phyloP scores from a whole-genome alignment of 37 sponge, comb jelly and placozoan species.

The Oscarella lobularis region DNA sequence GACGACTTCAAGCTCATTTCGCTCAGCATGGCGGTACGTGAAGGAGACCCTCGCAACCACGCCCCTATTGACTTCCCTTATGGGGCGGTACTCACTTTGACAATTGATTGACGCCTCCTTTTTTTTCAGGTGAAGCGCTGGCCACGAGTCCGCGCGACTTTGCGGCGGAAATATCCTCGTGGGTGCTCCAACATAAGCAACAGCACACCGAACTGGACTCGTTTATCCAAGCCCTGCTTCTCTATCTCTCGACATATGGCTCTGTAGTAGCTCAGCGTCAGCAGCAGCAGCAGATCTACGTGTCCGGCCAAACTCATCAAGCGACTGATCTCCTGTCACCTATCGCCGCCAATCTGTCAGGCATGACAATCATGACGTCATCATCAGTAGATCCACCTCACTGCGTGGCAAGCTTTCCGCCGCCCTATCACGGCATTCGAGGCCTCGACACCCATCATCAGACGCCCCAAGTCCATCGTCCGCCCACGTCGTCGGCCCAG shows the following conservation, averaged over 20 bases:
- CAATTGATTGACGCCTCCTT: no score
- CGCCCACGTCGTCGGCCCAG: neutral
- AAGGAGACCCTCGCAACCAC: no score
- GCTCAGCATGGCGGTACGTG: constrained; percentile 12
- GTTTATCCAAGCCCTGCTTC: constrained; percentile 45
- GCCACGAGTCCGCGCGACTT: constrained; percentile 42
- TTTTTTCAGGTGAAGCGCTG: constrained; percentile 24
- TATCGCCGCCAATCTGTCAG: neutral
- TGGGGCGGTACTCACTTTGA: no score
- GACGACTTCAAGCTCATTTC: constrained; percentile 36
- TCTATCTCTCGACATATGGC: constrained; percentile 49
- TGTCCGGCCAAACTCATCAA: neutral
- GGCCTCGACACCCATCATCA: neutral
- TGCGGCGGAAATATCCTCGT: constrained; percentile 65
- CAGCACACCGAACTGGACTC: constrained; percentile 30
- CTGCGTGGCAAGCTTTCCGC: neutral
- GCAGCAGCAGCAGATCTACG: constrained; percentile 11
- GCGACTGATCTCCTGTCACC: neutral
- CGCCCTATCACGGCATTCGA: neutral
- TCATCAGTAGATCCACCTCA: neutral
- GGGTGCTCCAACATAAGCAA: constrained; percentile 70
- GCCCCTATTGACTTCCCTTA: no score
- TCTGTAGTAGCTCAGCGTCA: no score
- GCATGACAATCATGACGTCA: neutral
- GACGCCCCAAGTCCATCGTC: neutral